These are phyloP conservation scores for Linnaemya tessellans DNA, from an alignment of 2,888 invertebrate species.

Conservation along the genomic window DNA sequence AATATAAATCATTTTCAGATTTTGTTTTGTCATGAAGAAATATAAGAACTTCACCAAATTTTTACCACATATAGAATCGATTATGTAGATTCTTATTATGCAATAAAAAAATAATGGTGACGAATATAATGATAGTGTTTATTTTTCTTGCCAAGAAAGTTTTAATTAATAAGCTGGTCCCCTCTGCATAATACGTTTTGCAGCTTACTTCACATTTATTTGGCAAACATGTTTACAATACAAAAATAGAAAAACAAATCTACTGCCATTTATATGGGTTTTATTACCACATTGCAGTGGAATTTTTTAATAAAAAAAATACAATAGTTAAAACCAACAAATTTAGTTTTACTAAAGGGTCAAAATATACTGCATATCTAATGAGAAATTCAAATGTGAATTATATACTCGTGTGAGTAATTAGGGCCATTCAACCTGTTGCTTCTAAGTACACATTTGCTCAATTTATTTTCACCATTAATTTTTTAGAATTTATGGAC, in stretches of 20 bases:
- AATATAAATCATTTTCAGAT: too few species aligned
- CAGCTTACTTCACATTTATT: slow-evolving; percentile 16
- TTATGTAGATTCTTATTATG: too few species aligned
- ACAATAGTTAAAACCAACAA: background rate
- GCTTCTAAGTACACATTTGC: too few species aligned
- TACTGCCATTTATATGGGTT: background rate
- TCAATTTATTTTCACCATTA: too few species aligned
- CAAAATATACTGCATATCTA: background rate
- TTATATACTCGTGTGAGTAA: background rate
- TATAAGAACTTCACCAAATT: too few species aligned
- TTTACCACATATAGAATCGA: too few species aligned
- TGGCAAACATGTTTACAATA: slow-evolving; percentile 47
- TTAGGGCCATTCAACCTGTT: too few species aligned
- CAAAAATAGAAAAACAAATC: background rate
- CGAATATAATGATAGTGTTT: too few species aligned
- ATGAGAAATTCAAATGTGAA: background rate
- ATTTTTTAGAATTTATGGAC: too few species aligned
- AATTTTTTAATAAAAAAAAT: slow-evolving; percentile 11
- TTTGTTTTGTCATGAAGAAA: too few species aligned
- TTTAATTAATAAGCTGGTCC: background rate
- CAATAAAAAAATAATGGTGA: too few species aligned
- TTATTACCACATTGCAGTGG: slow-evolving; percentile 21
- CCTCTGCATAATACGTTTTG: background rate
- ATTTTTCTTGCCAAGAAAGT: background rate
- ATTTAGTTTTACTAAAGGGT: background rate